Percentiles rank a stretch among this genome's conserved stretches.
These are phyloP conservation scores for Tetanocera ferruginea DNA, from an alignment of 2,888 invertebrate species.

Conservation along the genomic window DNA sequence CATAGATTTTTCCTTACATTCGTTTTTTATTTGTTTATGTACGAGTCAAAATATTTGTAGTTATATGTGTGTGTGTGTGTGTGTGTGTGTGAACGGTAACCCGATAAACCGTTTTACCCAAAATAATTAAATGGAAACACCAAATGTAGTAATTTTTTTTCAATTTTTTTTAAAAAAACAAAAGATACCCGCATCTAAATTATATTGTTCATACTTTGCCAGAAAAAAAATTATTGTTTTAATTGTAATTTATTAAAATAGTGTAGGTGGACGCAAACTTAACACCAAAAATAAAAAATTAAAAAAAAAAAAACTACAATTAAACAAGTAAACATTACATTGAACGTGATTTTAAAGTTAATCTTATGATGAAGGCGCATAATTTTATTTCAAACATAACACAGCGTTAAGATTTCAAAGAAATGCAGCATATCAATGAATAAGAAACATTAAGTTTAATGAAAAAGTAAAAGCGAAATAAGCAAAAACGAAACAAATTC, in stretches of 20 bases:
- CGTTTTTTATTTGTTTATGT: constrained; percentile 1
- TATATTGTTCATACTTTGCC: constrained; percentile 2
- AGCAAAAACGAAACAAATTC: too few species aligned
- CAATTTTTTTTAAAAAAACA: background rate
- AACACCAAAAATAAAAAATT: background rate
- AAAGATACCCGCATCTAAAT: background rate
- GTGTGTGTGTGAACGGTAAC: constrained; percentile 1
- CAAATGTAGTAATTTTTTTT: background rate
- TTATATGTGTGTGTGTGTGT: background rate
- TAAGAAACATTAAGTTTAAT: background rate
- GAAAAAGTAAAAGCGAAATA: too few species aligned
- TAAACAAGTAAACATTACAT: background rate
- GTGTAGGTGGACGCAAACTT: background rate
- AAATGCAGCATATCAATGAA: background rate
- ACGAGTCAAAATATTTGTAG: background rate
- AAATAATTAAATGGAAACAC: background rate
- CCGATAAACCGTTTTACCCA: background rate
- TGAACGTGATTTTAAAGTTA: background rate
- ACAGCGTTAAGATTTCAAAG: background rate
- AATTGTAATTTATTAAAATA: background rate
- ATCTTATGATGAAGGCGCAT: background rate
- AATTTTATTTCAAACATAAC: background rate
- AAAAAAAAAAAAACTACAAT: background rate
- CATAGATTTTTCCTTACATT: constrained; percentile 34
- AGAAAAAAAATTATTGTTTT: background rate